Evolutionary conservation across 2,888 invertebrate genomes (phyloP).

Genomic region (Hypercompe scribonia): DNA sequence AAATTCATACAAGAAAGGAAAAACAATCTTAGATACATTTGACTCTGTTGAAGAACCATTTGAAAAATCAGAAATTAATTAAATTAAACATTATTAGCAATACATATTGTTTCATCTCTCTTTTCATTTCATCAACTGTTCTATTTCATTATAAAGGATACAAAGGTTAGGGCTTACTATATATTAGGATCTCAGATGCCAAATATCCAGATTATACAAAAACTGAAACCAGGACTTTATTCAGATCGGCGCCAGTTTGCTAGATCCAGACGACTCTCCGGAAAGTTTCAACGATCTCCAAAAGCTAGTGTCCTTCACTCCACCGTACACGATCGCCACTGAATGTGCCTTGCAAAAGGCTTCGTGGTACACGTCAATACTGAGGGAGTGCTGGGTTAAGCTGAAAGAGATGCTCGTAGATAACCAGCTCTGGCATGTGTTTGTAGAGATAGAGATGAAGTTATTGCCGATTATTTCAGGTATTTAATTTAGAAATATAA

Average conservation of each 20-base stretch:
- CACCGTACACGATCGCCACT: slow-evolving; percentile 66
- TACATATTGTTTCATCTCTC: too few species aligned
- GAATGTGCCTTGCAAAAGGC: slow-evolving; percentile 67
- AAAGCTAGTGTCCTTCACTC: slow-evolving; percentile 57
- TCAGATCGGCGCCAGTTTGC: slow-evolving; percentile 75
- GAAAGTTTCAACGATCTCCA: slow-evolving; percentile 71
- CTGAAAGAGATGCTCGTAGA: slow-evolving; percentile 58
- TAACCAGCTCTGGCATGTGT: slow-evolving; percentile 73
- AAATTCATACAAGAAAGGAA: too few species aligned
- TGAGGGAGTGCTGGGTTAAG: slow-evolving; percentile 59
- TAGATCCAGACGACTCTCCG: slow-evolving; percentile 78
- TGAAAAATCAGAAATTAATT: too few species aligned
- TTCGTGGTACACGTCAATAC: slow-evolving; percentile 66
- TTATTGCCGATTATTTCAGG: slow-evolving; percentile 78
- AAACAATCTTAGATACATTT: too few species aligned
- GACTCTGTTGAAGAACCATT: too few species aligned
- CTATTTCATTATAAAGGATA: neutral
- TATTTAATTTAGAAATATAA: slow-evolving; percentile 33
- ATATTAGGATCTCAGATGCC: neutral
- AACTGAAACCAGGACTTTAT: neutral
- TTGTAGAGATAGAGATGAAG: slow-evolving; percentile 78
- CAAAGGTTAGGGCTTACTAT: neutral
- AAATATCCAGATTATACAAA: neutral
- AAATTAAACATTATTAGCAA: too few species aligned
- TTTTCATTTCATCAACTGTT: neutral